phyloP scores from a whole-genome alignment of 2,113 vertebrate species.

The Catharus fuscescens region DNA sequence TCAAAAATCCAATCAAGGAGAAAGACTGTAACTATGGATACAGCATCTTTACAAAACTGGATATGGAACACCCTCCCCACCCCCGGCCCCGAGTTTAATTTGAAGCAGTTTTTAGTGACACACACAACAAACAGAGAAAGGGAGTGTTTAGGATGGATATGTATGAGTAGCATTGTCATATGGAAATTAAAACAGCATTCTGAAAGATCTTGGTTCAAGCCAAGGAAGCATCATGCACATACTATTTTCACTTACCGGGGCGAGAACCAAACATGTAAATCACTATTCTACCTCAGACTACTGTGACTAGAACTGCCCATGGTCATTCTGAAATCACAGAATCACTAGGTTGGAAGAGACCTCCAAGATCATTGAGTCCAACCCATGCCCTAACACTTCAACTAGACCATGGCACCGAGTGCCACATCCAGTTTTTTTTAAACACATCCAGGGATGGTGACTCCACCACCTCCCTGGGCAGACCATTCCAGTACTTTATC shows the following conservation, averaged over 20 bases:
- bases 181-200: neutral
- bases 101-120: neutral
- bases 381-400: neutral
- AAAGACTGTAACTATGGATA: neutral
- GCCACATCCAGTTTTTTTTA: neutral
- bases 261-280: neutral
- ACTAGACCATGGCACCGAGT: neutral
- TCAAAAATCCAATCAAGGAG: neutral
- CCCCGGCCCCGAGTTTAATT: neutral
- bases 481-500: neutral
- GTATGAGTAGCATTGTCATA: neutral
- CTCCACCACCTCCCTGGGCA: neutral
- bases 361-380: neutral
- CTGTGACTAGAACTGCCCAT: neutral
- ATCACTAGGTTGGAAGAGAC: neutral
- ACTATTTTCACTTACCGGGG: neutral
- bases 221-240: neutral
- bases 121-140: neutral
- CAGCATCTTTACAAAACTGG: neutral
- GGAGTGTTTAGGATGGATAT: neutral
- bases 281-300: neutral
- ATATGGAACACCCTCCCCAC: neutral
- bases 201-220: neutral
- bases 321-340: neutral
- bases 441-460: neutral